A percentile compares a stretch with the other conserved stretches of the same genome.
phyloP scores from a whole-genome alignment of 2,113 vertebrate genomes.

The Neolamprologus sp. region DNA sequence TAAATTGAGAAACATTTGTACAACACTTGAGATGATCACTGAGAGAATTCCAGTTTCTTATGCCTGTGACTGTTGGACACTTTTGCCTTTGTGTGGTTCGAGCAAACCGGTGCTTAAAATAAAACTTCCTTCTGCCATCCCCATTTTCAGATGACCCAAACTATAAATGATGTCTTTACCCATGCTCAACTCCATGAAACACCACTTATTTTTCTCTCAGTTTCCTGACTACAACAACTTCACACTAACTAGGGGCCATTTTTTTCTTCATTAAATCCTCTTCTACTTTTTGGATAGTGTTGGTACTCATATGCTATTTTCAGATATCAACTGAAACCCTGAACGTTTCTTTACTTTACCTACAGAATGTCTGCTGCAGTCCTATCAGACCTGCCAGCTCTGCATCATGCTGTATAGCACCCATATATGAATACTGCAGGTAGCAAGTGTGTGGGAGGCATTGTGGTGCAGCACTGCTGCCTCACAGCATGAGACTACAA shows the following conservation, averaged over 20 bases:
- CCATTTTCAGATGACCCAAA: neutral
- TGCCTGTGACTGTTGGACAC: no score
- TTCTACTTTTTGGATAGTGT: neutral
- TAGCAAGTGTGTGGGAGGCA: neutral
- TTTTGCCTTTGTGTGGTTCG: no score
- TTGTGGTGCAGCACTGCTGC: neutral
- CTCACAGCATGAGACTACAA: neutral
- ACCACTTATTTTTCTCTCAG: neutral
- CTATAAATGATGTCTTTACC: neutral
- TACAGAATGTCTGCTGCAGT: neutral
- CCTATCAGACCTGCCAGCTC: neutral
- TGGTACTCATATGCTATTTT: neutral
- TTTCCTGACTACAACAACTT: neutral
- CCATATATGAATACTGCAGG: neutral
- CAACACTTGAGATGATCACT: no score
- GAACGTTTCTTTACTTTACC: neutral
- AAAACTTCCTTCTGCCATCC: no score
- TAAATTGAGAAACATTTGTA: no score
- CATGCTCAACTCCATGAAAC: neutral
- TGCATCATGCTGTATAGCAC: neutral
- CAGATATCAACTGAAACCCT: neutral
- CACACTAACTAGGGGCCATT: neutral
- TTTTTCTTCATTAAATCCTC: neutral
- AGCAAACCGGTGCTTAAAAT: accelerated
- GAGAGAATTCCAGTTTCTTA: no score